Evolutionary conservation across 2,113 vertebrate genomes (phyloP), one percentile per base, ranked within the genome.

Genomic region (Chitala chitala): DNA sequence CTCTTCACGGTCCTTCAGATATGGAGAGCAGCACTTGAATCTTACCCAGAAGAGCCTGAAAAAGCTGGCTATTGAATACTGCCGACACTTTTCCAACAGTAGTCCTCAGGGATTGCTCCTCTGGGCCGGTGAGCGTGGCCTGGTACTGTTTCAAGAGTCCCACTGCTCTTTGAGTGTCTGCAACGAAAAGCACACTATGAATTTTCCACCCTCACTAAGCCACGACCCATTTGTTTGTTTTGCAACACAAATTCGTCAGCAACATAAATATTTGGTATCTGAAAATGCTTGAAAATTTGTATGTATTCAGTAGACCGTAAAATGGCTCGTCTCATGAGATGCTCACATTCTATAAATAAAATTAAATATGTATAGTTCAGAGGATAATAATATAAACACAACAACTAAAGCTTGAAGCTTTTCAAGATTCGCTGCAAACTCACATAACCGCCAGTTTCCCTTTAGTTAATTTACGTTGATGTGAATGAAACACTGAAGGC

Each of bases 41-140:
- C 92, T 92, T 91, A 94, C 93, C 93, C 76, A 94, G 88, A 80
- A 94, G 86, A 75, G 93, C 93, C 82, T 90, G 91, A 80, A 94
- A 94, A 77, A 94, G 91, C 74, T 92, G 91, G 79, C 93, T 94
- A 75, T 85, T 90, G 80, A 94, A 86, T 83, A 94, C 87, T 79
- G 89, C 80, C 0, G 93, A 93, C 73, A 94, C 86, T 83, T 93
- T 93, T 40, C 89, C 90, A 78, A 94, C 91, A 10, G 85, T 93
- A 81, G 84, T 90, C 85, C 90, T 94, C 76, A 94, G 78, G 59
- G 87, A 79, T 83, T 94, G 90, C 78, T 94, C 92, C 68, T 93
- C 92, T 0, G 93, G 92, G 70, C 86, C 82, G 82, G 26, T 90
- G 79, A 94, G 81, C 77, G 84, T 93, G 82, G 86, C 86, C 85